phyloP scores from a whole-genome alignment of 2,888 invertebrate species.

The Chromoteleia sp. region DNA sequence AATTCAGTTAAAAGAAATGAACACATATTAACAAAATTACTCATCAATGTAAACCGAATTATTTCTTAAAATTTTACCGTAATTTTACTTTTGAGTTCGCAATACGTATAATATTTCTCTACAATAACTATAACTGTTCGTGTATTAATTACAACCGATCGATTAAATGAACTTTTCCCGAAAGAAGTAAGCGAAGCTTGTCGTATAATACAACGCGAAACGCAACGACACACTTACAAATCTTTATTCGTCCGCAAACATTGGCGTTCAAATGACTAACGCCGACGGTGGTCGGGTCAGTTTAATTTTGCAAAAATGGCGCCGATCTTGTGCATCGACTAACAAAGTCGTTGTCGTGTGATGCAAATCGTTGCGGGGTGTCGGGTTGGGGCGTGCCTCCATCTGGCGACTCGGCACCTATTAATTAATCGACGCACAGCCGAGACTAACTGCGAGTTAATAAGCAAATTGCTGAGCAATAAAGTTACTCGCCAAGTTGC shows the following conservation, averaged over 20 bases:
- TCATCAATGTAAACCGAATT: too few relatives aligned
- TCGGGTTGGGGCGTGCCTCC: slow-evolving; percentile 79
- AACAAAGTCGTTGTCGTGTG: slow-evolving; percentile 53
- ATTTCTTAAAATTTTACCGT: too few relatives aligned
- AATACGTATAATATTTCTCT: too few relatives aligned
- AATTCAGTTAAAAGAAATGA: too few relatives aligned
- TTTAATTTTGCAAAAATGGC: slow-evolving; percentile 37
- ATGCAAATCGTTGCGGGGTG: slow-evolving; percentile 65
- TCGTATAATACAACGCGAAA: too few relatives aligned
- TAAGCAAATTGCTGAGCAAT: slow-evolving; percentile 85
- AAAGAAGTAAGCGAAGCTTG: too few relatives aligned
- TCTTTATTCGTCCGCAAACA: not conserved
- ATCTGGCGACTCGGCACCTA: slow-evolving; percentile 82
- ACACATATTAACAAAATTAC: too few relatives aligned
- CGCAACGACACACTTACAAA: too few relatives aligned
- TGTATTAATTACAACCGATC: too few relatives aligned
- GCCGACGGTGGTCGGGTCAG: not conserved
- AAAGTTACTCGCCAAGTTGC: slow-evolving; percentile 79
- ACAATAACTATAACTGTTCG: too few relatives aligned
- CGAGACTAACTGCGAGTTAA: slow-evolving; percentile 85
- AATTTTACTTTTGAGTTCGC: too few relatives aligned
- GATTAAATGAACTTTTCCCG: too few relatives aligned
- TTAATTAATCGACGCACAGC: slow-evolving; percentile 84
- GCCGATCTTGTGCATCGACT: slow-evolving; percentile 55
- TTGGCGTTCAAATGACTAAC: slow-evolving; percentile 21